Evolutionary conservation across 2,888 invertebrate species (phyloP).

Genomic region (Charanyca ferruginea): DNA sequence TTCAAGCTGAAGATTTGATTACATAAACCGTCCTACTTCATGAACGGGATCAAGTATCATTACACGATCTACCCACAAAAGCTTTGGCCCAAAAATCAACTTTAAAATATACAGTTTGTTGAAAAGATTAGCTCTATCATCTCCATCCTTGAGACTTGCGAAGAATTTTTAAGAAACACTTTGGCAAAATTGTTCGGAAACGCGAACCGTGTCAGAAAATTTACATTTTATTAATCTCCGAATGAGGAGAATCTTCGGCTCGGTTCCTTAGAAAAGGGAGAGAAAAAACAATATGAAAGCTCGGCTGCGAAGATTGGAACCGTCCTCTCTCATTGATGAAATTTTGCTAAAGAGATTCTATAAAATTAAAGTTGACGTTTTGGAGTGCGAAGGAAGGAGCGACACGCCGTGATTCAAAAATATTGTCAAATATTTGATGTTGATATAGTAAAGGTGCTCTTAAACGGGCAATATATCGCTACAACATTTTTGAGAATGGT

Average conservation of each 20-base stretch:
- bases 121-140: constrained; percentile 63
- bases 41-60: constrained; percentile 41
- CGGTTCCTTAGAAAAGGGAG: constrained; percentile 51
- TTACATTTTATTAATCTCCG: constrained; percentile 79
- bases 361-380: constrained; percentile 61
- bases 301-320: constrained; percentile 62
- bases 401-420: constrained; percentile 9
- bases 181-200: constrained; percentile 70
- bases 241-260: constrained; percentile 66
- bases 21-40: constrained; percentile 38
- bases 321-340: constrained; percentile 63
- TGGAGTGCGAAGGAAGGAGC: constrained; percentile 14
- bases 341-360: constrained; percentile 60
- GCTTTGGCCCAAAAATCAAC: constrained; percentile 46
- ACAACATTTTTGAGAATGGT: too few species aligned
- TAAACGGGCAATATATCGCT: not conserved
- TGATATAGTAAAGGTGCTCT: not conserved
- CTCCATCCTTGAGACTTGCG: constrained; percentile 45
- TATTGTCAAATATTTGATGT: constrained; percentile 28
- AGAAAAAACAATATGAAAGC: constrained; percentile 69
- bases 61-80: constrained; percentile 35
- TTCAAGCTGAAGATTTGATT: constrained; percentile 53
- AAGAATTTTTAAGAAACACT: constrained; percentile 64
- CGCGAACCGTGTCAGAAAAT: constrained; percentile 70
- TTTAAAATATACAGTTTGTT: constrained; percentile 66